Base-by-base conservation (phyloP, 1,140 invertebrate species). In the Rhynchophorus ferrugineus region DNA sequence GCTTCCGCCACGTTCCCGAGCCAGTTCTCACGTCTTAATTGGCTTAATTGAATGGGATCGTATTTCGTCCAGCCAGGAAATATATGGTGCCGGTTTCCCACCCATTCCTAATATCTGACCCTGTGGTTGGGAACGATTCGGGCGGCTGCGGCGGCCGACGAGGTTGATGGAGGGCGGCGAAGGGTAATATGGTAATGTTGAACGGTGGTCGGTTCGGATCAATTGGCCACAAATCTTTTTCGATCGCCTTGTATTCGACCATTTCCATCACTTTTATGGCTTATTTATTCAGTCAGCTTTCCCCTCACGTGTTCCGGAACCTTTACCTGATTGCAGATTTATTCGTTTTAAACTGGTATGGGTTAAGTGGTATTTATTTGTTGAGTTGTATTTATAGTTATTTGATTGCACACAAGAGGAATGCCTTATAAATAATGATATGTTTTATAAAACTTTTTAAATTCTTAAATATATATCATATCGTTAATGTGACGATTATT, bases 221-320 rank as follows among this genome's bases (percentile, higher is more conserved):
- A 57, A 60, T 60, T 60, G 58, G 50, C 58, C 49, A 52, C 58
- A 60, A 60, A 60, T 60, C 49, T 57, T 41, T 34, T 42, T 36
- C 52, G 45, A 54, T 51, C 55, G 56, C 44, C 19, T 43, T 43
- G 37, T 43, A 41, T 48, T 19, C 29, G 44, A 47, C 37, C 29
- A 43, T 44, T 54, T 49, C 46, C 39, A 46, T 46, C 45, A 43
- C 18, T 58, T 58, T 58, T 58, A 58, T 58, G 50, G 57, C 57
- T 58, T 49, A 58, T 58, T 58, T 58, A 58, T 58, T 51, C 57
- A 36, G 13, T 24, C 6, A 13, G 37, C 24, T 49, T 42, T 42
- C 38, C 47, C 47, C 42, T 38, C 42, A 22, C 47, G 33, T 49
- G 37, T 49, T 39, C 42, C n/a, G 14, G 33, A 42, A 22, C 9